Evolutionary conservation across 2,797 vertebrate species (phyloP), one percentile per base, ranked within the genome.

Genomic region (Esox masquinongy): DNA sequence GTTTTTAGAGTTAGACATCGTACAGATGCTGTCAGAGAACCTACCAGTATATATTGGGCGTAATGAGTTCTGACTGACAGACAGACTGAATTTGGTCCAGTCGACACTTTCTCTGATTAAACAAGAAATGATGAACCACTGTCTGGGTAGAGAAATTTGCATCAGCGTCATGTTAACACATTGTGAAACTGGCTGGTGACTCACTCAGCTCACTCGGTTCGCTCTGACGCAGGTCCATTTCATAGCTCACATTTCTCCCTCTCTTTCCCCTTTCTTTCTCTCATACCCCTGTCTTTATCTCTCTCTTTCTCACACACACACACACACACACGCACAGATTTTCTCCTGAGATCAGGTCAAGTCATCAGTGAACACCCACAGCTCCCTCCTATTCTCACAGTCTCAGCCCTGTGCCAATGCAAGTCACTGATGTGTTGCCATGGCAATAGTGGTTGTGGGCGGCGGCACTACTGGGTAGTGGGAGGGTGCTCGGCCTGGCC

Each of bases 101-200:
- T 71, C 70, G 34, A 43, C 12, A n/a, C 34, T 43, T 49, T 53
- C 6, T 68, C 56, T 63, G 31, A 5, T 72, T 70, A 69, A 71
- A 71, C 59, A 61, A 36, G n/a, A 53, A 77, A 73, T 29, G 17
- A 83, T 85, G 80, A 84, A 77, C 85, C 82, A 76, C 67, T 76
- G 78, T 79, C 67, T 76, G 77, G 31, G 67, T 1, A 80, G 51
- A 86, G 67, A 69, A 91, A 91, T 93, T 92, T 93, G 91, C 88
- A 92, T 93, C 86, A 85, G 89, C 92, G 92, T 95, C 93, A 74
- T 90, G 90, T 94, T 92, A 91, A 95, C 92, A 93, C 94, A 93
- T 95, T 94, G 91, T 93, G 95, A 97, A 97, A 96, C 84, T 81
- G 83, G 74, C 29, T 73, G 88, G 91, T 97, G 96, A 98, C 87